phyloP scores from a whole-genome alignment of 2,113 vertebrate genomes.

The Craseonycteris thonglongyai region DNA sequence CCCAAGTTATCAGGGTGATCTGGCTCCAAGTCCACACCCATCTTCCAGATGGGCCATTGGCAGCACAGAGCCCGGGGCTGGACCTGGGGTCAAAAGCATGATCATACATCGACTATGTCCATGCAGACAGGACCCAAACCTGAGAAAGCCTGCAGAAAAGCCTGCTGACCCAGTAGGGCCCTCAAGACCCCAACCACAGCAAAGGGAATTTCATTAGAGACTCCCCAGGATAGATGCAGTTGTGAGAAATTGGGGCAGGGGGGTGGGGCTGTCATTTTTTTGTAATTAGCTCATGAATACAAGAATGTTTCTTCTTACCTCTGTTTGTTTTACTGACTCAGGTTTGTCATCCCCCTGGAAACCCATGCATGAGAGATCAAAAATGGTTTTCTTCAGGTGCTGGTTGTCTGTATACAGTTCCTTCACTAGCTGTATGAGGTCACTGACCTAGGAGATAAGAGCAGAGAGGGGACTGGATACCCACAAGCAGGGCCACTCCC shows the following conservation, averaged over 20 bases:
- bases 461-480: background rate
- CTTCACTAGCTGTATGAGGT: slow-evolving; percentile 84
- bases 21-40: background rate
- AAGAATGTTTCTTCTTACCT: slow-evolving; percentile 64
- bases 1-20: background rate
- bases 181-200: background rate
- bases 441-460: slow-evolving; percentile 80
- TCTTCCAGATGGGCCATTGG: background rate
- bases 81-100: background rate
- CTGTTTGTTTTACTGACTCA: slow-evolving; percentile 43
- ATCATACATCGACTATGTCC: fast-evolving
- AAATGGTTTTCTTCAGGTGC: slow-evolving; percentile 78
- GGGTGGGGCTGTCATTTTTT: background rate
- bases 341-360: slow-evolving; percentile 54
- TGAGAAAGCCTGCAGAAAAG: background rate
- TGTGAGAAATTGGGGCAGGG: background rate
- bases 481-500: background rate
- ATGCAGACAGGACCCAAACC: background rate
- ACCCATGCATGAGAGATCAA: slow-evolving; percentile 56
- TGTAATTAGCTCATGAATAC: background rate
- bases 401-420: slow-evolving; percentile 82
- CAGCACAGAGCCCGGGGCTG: background rate
- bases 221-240: background rate
- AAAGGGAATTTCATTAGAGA: background rate
- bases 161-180: background rate